Base-by-base conservation (phyloP, 2,888 invertebrate genomes). In the Antheraea yamamai region DNA sequence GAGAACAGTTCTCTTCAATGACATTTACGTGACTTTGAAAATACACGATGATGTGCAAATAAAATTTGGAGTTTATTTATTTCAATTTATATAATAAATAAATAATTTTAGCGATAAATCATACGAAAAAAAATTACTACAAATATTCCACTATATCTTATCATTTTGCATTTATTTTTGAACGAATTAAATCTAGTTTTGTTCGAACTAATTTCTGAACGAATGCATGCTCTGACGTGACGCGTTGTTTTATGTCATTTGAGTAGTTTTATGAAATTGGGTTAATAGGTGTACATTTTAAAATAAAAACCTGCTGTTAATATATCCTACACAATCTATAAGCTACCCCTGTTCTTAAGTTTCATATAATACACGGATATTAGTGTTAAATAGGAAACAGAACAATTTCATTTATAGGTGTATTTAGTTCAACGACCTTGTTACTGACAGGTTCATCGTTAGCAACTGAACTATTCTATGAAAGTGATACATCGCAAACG, bases 401-500 rank as follows among this genome's bases (percentile, higher is more conserved):
- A 89, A 86, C 87, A 88, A 86, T 88, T 88, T 88, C 87, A 89
- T 86, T 86, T 89, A 88, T 92, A 93, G 91, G 93, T 94, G 94
- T 93, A 95, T 95, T 94, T 94, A 94, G 95, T 95, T 95, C 95
- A 95, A 91, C 93, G 95, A 95, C 95, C 95, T 95, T 95, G 94
- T 93, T 95, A 89, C 94, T 95, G 95, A 94, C 95, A 95, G 95
- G 95, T 94, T 93, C 94, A 94, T 94, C 93, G 91, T 92, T 87
- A 88, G 91, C 91, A 87, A 91, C 91, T 90, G 88, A 91, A 91
- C 87, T 91, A 87, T 89, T 92, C 88, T 91, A 94, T 90, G 92
- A 94, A 92, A 94, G 93, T 93, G 91, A 88, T 91, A 79, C 84
- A 85, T 80, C 80, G 84, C 88, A 89, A 83, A 86, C 84, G 85